These are phyloP conservation scores for Metridium senile DNA, from an alignment of 92 coral and sea anemone genomes.

Conservation along the genomic window DNA sequence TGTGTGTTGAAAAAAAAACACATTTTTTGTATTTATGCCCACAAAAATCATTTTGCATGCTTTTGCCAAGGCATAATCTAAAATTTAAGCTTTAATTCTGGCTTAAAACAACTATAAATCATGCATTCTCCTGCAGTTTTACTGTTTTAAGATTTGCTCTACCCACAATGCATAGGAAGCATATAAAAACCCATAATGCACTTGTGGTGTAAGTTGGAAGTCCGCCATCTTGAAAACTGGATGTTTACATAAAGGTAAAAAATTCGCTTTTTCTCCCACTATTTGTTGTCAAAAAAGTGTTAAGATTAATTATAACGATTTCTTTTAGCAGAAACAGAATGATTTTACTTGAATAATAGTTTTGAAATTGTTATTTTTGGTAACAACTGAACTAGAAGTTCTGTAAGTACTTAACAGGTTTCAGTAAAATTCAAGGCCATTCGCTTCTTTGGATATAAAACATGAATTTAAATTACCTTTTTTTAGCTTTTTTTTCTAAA, in stretches of 20 bases:
- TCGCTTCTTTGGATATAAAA: too few species aligned
- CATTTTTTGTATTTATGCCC: too few species aligned
- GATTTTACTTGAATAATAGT: background rate
- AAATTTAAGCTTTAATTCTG: too few species aligned
- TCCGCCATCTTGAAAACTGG: slow-evolving; percentile 13
- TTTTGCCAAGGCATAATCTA: too few species aligned
- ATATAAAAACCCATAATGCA: slow-evolving; percentile 33
- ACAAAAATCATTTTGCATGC: too few species aligned
- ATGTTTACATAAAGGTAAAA: background rate
- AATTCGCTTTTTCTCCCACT: background rate
- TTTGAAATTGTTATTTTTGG: too few species aligned
- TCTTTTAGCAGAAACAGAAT: background rate
- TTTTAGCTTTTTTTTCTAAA: background rate
- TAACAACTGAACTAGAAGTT: background rate
- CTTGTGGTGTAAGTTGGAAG: background rate
- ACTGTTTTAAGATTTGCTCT: too few species aligned
- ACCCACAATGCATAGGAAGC: too few species aligned
- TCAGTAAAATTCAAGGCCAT: too few species aligned
- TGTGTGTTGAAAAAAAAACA: too few species aligned
- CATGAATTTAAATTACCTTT: background rate
- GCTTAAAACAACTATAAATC: too few species aligned
- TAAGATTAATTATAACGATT: background rate
- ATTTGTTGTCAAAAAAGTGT: background rate
- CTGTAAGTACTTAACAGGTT: background rate
- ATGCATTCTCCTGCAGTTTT: too few species aligned